Evolutionary conservation across 2,888 invertebrate species (phyloP).

Genomic region (Disparrhopalites patrizii): DNA sequence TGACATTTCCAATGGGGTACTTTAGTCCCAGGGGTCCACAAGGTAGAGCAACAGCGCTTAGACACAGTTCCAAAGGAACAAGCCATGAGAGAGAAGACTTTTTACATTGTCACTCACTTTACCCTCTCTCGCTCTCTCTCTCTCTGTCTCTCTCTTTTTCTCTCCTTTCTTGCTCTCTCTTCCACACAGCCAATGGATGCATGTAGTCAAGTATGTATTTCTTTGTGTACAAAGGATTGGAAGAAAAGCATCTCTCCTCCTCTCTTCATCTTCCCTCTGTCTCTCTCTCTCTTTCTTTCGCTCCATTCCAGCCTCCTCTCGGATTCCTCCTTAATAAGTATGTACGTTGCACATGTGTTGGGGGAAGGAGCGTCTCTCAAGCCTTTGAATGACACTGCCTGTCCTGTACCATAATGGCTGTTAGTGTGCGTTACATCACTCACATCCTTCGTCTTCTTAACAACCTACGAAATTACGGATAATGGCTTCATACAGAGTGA

Average conservation of each 20-base stretch:
- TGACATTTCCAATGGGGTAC: conserved; percentile 47
- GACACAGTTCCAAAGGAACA: conserved; percentile 17
- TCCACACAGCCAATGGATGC: too few species aligned
- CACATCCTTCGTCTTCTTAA: conserved; percentile 18
- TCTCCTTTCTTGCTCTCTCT: conserved; percentile 8
- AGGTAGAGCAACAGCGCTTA: conserved; percentile 17
- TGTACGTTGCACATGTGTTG: too few species aligned
- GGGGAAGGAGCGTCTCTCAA: too few species aligned
- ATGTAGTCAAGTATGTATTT: too few species aligned
- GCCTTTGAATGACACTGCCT: conserved; percentile 29
- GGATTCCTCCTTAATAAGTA: too few species aligned
- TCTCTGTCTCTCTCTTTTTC: conserved; percentile 2
- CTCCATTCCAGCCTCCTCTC: too few species aligned
- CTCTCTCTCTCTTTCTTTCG: neutral
- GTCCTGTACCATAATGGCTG: neutral
- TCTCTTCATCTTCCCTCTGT: too few species aligned
- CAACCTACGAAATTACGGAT: conserved; percentile 35
- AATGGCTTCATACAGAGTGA: conserved; percentile 37
- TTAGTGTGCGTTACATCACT: conserved; percentile 30
- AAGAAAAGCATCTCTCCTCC: too few species aligned
- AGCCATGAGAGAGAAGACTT: too few species aligned
- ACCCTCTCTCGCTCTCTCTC: neutral
- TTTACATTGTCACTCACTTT: too few species aligned
- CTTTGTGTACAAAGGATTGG: too few species aligned
- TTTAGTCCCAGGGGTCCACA: conserved; percentile 45